A percentile compares a stretch with the other conserved stretches of the same genome.
Evolutionary conservation across 2,113 vertebrate species (phyloP).

Genomic region (Pelecanoides urinatrix): DNA sequence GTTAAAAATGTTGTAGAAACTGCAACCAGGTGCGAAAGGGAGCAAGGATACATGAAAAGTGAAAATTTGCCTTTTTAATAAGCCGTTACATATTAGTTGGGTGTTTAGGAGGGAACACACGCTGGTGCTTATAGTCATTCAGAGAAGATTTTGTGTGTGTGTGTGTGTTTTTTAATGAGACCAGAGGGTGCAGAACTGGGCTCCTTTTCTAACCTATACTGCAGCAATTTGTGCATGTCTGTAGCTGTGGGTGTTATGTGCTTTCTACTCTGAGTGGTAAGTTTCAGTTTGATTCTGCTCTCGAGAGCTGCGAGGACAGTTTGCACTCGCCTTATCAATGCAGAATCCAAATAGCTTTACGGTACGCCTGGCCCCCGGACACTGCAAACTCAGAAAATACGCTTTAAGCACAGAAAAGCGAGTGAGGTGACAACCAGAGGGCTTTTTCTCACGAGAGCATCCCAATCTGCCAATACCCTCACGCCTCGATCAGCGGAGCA

Average conservation of each 20-base stretch:
- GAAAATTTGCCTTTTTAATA: conserved; percentile 76
- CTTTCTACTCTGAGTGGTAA: conserved; percentile 73
- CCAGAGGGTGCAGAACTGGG: conserved; percentile 1
- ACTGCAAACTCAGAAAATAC: conserved; percentile 7
- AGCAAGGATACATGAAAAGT: conserved; percentile 73
- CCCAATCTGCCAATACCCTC: background rate
- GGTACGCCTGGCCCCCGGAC: background rate
- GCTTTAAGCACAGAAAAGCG: background rate
- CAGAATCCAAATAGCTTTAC: conserved; percentile 21
- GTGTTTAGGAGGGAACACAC: conserved; percentile 56
- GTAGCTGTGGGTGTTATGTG: conserved; percentile 73
- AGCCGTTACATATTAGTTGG: conserved; percentile 55
- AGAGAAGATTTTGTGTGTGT: conserved; percentile 45
- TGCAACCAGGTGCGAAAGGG: conserved; percentile 63
- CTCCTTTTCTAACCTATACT: conserved; percentile 37
- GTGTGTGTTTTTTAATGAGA: conserved; percentile 18
- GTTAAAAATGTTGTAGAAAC: conserved; percentile 59
- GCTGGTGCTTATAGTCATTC: conserved; percentile 64
- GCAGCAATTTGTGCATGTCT: conserved; percentile 58
- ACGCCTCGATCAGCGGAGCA: accelerated
- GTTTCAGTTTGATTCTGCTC: conserved; percentile 78
- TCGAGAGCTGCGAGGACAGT: conserved; percentile 36
- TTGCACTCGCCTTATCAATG: conserved; percentile 4
- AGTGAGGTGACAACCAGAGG: background rate
- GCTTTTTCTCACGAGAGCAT: conserved; percentile 19